Evolutionary conservation across 1,140 invertebrate genomes (phyloP), one percentile per base, ranked within the genome.

Genomic region (Penaeus chinensis): DNA sequence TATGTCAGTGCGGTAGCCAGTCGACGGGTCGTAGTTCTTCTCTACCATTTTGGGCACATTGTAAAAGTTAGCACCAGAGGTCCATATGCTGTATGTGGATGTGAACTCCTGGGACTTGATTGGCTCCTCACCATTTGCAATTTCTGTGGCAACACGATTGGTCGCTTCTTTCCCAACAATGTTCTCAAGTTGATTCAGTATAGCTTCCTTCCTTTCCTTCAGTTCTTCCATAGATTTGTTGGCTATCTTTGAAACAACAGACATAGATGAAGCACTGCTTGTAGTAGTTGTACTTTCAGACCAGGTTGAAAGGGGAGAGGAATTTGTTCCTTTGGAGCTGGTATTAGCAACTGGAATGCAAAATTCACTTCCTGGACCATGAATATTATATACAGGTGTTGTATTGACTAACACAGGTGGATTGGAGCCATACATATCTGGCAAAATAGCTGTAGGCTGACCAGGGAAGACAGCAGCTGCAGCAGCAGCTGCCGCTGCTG

Each of bases 161-260:
- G 88, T 90, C 19, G 88, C 87, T 37, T 90, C 89, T 76, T 90
- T 22, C 20, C 93, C 93, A 61, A 95, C 93, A 66, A 95, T 94
- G 89, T 95, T 94, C 91, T 95, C 95, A 32, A 96, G 91, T 85
- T 95, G 95, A 90, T 93, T 93, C 47, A 95, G 92, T 65, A 96
- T 94, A 90, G 95, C 95, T 91, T 94, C 94, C 91, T 94, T 95
- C 22, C 95, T 92, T 90, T 95, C 94, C 82, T 95, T 93, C 42
- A 96, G 91, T 87, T 94, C 93, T 10, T 94, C 94, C 63, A 92
- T 89, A 42, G 90, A 90, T 77, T 90, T 90, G 10, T 83, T 65
- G 16, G 86, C 89, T 65, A 89, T 60, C 54, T 79, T 78, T 42
- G 65, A 69, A 47, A 54, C 74, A 79, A 63, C 61, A 27, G 83